phyloP scores from a whole-genome alignment of 2,797 vertebrate genomes.

The Brotula barbata region DNA sequence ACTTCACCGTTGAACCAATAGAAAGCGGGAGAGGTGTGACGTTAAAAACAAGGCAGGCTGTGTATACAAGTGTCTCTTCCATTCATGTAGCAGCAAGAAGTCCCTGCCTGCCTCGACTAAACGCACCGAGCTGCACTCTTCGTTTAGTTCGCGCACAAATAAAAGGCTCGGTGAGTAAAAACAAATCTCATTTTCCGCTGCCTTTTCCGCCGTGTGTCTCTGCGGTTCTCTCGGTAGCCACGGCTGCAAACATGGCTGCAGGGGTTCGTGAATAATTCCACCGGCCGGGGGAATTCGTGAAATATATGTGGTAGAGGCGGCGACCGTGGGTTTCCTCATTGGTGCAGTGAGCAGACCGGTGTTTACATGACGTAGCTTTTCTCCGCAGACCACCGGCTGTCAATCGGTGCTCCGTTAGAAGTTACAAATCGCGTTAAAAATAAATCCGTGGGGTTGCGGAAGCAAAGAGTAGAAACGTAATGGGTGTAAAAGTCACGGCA shows the following conservation, averaged over 20 bases:
- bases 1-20: neutral
- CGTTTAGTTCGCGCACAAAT: neutral
- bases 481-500: too few species aligned
- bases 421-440: conserved; percentile 3
- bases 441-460: neutral
- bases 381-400: neutral
- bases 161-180: conserved; percentile 63
- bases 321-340: conserved; percentile 2
- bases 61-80: conserved; percentile 35
- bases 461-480: too few species aligned
- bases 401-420: too few species aligned
- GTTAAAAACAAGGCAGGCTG: conserved; percentile 49
- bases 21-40: conserved; percentile 36
- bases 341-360: neutral
- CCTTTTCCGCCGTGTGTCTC: rapidly evolving
- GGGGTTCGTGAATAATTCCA: neutral
- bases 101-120: conserved; percentile 21
- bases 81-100: conserved; percentile 57
- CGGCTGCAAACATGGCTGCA: conserved; percentile 54
- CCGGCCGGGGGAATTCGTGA: neutral
- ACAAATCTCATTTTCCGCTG: neutral
- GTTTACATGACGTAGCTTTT: conserved; percentile 18
- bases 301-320: neutral
- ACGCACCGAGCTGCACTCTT: conserved; percentile 14
- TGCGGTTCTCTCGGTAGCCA: conserved; percentile 16